These are phyloP conservation scores for Eudemis profundana DNA, from an alignment of 2,888 invertebrate species.

Conservation along the genomic window DNA sequence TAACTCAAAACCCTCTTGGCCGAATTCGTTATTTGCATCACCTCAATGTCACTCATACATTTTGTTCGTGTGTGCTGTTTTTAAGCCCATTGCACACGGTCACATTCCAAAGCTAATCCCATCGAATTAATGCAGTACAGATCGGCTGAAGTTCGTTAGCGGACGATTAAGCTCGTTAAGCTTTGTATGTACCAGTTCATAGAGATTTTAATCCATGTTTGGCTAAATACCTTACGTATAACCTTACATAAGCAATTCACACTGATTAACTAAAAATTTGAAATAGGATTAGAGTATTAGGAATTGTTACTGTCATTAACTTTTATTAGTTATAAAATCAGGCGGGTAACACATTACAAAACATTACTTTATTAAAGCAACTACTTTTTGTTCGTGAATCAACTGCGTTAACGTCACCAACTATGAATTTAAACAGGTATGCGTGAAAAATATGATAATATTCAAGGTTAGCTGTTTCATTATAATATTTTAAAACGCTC, in stretches of 20 bases:
- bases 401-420: slow-evolving; percentile 26
- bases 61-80: neutral
- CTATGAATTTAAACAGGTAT: slow-evolving; percentile 35
- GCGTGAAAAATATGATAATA: slow-evolving; percentile 26
- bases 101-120: slow-evolving; percentile 21
- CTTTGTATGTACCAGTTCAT: slow-evolving; percentile 25
- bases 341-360: neutral
- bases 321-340: no score
- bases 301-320: no score
- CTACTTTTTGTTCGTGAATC: neutral
- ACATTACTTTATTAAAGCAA: neutral
- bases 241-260: neutral
- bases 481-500: slow-evolving; percentile 8
- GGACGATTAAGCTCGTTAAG: slow-evolving; percentile 53
- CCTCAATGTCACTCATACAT: no score
- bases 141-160: slow-evolving; percentile 48
- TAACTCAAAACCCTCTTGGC: no score
- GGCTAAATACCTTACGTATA: no score
- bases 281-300: no score
- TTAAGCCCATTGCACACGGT: neutral
- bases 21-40: no score
- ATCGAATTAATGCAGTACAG: slow-evolving; percentile 13
- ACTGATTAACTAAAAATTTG: no score
- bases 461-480: slow-evolving; percentile 30
- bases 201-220: slow-evolving; percentile 12